Conservation (phyloP, 2,113 vertebrate genomes). For the Forbesichthys papilliferus region DNA sequence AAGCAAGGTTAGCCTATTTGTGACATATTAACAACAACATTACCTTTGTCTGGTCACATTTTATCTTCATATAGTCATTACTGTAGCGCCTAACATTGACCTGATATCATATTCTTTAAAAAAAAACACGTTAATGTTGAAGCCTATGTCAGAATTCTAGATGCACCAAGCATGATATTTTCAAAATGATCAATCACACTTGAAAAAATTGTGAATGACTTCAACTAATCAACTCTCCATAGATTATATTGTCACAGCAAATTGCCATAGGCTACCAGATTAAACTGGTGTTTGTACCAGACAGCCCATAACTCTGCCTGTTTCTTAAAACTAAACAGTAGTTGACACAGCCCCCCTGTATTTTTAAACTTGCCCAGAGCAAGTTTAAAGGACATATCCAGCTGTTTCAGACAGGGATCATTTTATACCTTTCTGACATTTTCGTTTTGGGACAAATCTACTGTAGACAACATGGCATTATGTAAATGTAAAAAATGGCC, state of each 20-base stretch:
- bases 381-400: slow-evolving; percentile 62
- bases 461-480: not conserved
- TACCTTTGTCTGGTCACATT: too few species aligned
- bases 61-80: too few species aligned
- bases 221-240: not conserved
- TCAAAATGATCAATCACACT: too few species aligned
- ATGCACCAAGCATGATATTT: too few species aligned
- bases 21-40: too few species aligned
- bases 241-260: not conserved
- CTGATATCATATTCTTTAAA: too few species aligned
- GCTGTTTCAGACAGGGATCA: slow-evolving; percentile 67
- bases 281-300: slow-evolving; percentile 29
- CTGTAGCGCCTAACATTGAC: too few species aligned
- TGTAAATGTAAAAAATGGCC: too few species aligned
- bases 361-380: slow-evolving; percentile 30
- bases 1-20: too few species aligned
- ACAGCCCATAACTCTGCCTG: slow-evolving; percentile 53
- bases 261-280: slow-evolving; percentile 19
- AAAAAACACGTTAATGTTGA: too few species aligned
- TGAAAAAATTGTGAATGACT: not conserved
- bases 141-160: too few species aligned
- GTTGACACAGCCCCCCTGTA: slow-evolving; percentile 45
- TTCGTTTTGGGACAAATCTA: not conserved
- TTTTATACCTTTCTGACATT: slow-evolving; percentile 52
- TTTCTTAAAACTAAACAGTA: slow-evolving; percentile 54